Conservation (phyloP, 2,888 invertebrate genomes). For the Pollenia angustigena region DNA sequence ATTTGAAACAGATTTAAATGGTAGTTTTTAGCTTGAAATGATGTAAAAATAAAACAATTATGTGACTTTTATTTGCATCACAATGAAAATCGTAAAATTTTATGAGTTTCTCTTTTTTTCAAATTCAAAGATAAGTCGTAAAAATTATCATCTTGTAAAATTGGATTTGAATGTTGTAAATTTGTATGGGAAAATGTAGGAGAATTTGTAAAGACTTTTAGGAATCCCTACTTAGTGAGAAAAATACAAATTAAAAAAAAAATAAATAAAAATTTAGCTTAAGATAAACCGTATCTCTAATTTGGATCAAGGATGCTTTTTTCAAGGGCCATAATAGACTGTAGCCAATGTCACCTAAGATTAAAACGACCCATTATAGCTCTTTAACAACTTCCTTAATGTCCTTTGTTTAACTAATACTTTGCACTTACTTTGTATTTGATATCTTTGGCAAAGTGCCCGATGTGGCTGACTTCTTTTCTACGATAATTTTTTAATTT, state of each 20-base stretch:
- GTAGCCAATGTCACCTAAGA: too few species aligned
- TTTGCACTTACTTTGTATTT: conserved; percentile 15
- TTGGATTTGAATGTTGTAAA: background rate
- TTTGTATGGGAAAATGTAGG: too few species aligned
- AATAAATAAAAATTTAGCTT: too few species aligned
- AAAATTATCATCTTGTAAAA: conserved; percentile 14
- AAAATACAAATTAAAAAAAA: too few species aligned
- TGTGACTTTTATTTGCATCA: conserved; percentile 23
- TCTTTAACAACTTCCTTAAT: background rate
- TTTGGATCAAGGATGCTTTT: background rate
- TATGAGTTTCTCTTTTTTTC: background rate
- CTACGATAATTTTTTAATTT: background rate
- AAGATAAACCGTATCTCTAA: background rate
- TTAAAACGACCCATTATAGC: too few species aligned
- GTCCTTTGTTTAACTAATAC: background rate
- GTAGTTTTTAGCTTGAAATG: background rate
- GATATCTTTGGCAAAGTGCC: conserved; percentile 36
- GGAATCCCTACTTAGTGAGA: too few species aligned
- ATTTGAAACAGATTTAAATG: background rate
- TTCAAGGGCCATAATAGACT: too few species aligned
- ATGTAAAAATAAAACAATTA: conserved; percentile 41
- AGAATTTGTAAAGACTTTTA: too few species aligned
- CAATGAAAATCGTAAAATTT: conserved; percentile 21
- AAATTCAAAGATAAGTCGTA: background rate
- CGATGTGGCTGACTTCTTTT: background rate